These are phyloP conservation scores for Masnerella sp. DNA, from an alignment of 2,888 invertebrate genomes.

Conservation along the genomic window DNA sequence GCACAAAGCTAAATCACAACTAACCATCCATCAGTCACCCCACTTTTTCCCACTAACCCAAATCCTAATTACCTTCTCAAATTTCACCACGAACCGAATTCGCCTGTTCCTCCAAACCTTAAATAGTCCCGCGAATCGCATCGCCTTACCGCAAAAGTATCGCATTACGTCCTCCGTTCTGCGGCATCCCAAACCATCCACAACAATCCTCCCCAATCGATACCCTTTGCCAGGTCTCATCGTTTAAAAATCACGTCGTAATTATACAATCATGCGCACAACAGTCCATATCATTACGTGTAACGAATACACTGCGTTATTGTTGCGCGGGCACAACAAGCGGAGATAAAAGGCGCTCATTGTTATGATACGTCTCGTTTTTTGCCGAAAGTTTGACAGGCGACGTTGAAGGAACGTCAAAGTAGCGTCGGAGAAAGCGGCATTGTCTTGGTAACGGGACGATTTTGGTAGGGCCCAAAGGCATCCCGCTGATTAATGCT, in stretches of 20 bases:
- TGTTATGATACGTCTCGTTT: slow-evolving; percentile 53
- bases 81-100: no score
- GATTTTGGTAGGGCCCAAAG: slow-evolving; percentile 64
- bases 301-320: slow-evolving; percentile 40
- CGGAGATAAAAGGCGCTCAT: slow-evolving; percentile 48
- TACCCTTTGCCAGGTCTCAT: slow-evolving; percentile 19
- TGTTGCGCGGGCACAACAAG: slow-evolving; percentile 45
- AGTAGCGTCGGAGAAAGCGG: slow-evolving; percentile 49
- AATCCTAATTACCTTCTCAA: no score
- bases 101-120: no score
- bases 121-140: no score
- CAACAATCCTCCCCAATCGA: slow-evolving; percentile 25
- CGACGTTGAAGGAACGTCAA: slow-evolving; percentile 60
- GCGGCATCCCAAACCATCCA: slow-evolving; percentile 8
- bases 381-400: slow-evolving; percentile 53
- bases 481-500: slow-evolving; percentile 74
- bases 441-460: slow-evolving; percentile 65
- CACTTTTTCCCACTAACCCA: no score
- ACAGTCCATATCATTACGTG: slow-evolving; percentile 33
- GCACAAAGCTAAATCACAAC: no score
- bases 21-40: no score
- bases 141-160: slow-evolving; percentile 5
- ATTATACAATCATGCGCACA: slow-evolving; percentile 44
- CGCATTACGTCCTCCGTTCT: slow-evolving; percentile 12
- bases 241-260: slow-evolving; percentile 33